Base-by-base conservation (phyloP, 2,797 vertebrate genomes). In the Scleropages formosus region DNA sequence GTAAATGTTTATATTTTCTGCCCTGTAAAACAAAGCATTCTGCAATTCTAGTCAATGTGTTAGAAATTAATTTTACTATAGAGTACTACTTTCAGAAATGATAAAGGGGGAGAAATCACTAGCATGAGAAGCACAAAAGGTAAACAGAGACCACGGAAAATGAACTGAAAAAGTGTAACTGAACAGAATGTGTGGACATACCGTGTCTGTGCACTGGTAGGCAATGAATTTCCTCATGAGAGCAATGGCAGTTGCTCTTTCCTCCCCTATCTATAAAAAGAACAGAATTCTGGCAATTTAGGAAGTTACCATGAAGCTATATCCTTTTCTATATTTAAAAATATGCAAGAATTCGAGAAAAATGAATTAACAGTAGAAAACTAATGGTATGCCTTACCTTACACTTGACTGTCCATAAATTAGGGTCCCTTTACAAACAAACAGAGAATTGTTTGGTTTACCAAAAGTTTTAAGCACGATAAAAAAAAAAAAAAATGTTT, bases 191-290 rank as follows among this genome's bases (percentile, higher is more conserved):
- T 20, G 16, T 63, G 47, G 46, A 20, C 94, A 84, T 86, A 98
- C 97, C 0, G 96, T 95, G 84, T 98, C 96, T 0, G 96, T 97
- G 85, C 95, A 97, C 88, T 98, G 96, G 88, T 98, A 98, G 10
- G 96, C 96, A n/a, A 98, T 97, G 87, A 97, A 98, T 72, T 98
- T 98, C 80, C 96, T 92, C 96, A 98, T 98, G 80, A 98, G 80
- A 0, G 95, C 92, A 31, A 98, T 95, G 78, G 94, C 96, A 0
- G 96, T 98, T 24, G 94, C 93, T 0, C 96, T 87, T 66, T 98
- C 96, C 86, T 98, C 96, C 0, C 96, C 96, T 0, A 98, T 97
- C 96, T 98, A 81, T 26, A 77, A 15, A 31, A 79, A 53, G 65
- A 24, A 76, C 4, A 16, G 7, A 80, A 0, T 59, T 0, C 0